Percentiles rank a stretch among this genome's conserved stretches.
Conservation (phyloP, 1,140 invertebrate species). For the Bombus haemorrhoidalis region DNA sequence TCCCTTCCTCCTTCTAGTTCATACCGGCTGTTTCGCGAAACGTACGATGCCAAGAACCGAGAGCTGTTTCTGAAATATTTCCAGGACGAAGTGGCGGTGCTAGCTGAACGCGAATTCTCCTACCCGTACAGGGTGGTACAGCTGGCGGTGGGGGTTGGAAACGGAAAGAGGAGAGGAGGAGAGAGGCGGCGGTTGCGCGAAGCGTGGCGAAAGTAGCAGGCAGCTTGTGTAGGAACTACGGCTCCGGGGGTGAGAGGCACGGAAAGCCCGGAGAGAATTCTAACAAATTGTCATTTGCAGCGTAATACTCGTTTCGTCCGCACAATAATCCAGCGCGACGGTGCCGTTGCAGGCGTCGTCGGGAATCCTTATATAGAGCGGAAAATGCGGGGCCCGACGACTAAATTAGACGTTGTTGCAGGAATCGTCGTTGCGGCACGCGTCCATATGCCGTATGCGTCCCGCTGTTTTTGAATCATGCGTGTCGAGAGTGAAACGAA, state of each 20-base stretch:
- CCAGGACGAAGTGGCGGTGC: constrained; percentile 40
- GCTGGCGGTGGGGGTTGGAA: neutral
- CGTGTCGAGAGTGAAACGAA: neutral
- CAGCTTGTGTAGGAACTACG: neutral
- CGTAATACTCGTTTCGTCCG: constrained; percentile 68
- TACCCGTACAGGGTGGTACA: neutral
- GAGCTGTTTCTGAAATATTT: constrained; percentile 64
- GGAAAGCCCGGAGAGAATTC: constrained; percentile 55
- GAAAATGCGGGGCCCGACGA: constrained; percentile 46
- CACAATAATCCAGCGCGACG: constrained; percentile 63
- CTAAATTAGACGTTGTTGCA: constrained; percentile 59
- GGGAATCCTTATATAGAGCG: constrained; percentile 60
- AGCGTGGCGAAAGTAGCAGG: constrained; percentile 8
- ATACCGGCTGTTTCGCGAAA: constrained; percentile 40
- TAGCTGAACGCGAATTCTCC: constrained; percentile 9
- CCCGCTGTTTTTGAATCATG: neutral
- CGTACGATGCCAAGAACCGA: constrained; percentile 60
- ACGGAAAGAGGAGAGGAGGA: neutral
- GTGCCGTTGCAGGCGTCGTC: constrained; percentile 41
- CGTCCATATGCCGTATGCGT: neutral
- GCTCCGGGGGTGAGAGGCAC: neutral
- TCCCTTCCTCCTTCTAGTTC: too few relatives aligned
- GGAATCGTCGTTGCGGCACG: constrained; percentile 5
- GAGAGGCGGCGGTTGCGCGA: constrained; percentile 1
- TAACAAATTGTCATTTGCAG: constrained; percentile 71